Conservation (phyloP, 2,888 invertebrate species). For the Cepaea hortensis region DNA sequence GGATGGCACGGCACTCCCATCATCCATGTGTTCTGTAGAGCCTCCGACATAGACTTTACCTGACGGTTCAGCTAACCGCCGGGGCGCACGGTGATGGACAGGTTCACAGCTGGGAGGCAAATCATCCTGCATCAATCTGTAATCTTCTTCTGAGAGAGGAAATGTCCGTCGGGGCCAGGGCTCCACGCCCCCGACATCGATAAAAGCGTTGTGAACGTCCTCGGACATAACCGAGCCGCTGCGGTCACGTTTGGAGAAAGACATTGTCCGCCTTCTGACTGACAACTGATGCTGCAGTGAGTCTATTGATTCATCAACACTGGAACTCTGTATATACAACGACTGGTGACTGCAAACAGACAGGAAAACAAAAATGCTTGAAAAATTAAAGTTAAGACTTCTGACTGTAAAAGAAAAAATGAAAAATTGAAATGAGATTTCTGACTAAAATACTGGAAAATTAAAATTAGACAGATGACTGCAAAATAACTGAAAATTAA, state of each 20-base stretch:
- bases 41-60: constrained; percentile 41
- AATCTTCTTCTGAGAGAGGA: constrained; percentile 68
- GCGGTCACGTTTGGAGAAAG: constrained; percentile 48
- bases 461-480: too few species aligned
- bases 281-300: constrained; percentile 23
- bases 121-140: constrained; percentile 60
- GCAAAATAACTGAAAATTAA: too few species aligned
- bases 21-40: constrained; percentile 25
- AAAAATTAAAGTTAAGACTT: not conserved
- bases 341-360: constrained; percentile 1
- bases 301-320: constrained; percentile 21
- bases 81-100: constrained; percentile 33
- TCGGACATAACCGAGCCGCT: constrained; percentile 54
- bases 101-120: constrained; percentile 52
- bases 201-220: constrained; percentile 48
- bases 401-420: too few species aligned
- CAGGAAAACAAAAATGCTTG: not conserved
- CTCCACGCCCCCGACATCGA: constrained; percentile 51
- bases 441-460: too few species aligned
- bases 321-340: not conserved
- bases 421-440: too few species aligned
- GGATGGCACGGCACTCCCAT: constrained; percentile 45
- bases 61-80: constrained; percentile 30
- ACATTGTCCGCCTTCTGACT: constrained; percentile 58
- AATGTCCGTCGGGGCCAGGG: constrained; percentile 69